These are phyloP conservation scores for Trididemnum clinides DNA, from an alignment of 23 tunicate species.

Conservation along the genomic window DNA sequence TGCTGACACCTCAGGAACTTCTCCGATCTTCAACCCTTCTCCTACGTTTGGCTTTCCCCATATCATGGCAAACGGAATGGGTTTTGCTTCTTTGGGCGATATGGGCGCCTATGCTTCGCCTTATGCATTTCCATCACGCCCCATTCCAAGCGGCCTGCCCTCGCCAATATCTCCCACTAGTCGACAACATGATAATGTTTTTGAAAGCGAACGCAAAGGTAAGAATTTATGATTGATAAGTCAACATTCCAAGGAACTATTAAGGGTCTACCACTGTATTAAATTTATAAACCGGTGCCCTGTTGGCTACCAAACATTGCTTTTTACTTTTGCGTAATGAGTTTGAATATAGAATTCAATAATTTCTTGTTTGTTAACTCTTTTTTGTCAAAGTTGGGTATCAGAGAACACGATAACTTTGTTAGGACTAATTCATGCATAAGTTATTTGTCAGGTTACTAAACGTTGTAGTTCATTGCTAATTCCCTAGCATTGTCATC, in stretches of 20 bases:
- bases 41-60: conserved; percentile 24
- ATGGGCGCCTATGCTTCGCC: not conserved
- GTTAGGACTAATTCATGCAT: no score
- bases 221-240: no score
- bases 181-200: not conserved
- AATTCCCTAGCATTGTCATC: not conserved
- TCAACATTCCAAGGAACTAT: no score
- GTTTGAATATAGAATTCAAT: no score
- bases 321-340: no score
- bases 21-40: conserved; percentile 49
- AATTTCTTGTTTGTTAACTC: no score
- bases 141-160: not conserved
- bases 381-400: no score
- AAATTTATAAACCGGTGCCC: no score
- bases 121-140: not conserved
- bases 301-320: no score
- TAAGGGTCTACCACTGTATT: no score
- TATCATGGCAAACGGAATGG: conserved; percentile 28
- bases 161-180: conserved; percentile 27
- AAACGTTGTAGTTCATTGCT: not conserved
- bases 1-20: conserved; percentile 3
- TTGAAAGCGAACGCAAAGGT: conserved; percentile 42
- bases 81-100: not conserved
- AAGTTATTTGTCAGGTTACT: no score
- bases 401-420: no score